Base-by-base conservation (phyloP, 2,888 invertebrate genomes). In the Serrognathus titanus region DNA sequence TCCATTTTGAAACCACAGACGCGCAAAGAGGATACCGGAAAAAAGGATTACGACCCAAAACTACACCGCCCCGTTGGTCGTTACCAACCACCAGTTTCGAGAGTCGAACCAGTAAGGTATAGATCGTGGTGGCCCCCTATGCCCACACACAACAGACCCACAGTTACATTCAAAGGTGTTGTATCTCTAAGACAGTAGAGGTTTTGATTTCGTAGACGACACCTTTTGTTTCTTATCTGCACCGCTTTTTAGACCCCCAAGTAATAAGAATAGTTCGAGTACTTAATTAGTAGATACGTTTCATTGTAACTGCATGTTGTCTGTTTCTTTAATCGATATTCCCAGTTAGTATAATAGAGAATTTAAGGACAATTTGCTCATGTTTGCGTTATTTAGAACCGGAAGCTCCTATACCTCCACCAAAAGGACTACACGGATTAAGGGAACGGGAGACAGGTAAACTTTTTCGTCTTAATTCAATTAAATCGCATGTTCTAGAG, bases 51-150 rank as follows among this genome's bases (percentile, higher is more conserved):
- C 73, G 89, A 92, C 78, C 88, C 90, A 6, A 82, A 83, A 62
- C 85, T 85, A 41, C 91, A 92, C 76, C 83, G 87, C 49, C 90
- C 91, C 31, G 84, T 85, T 64, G 86, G 85, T 68, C 85, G 91
- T 57, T 92, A 92, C 75, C 88, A 88, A 72, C 90, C 90, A 1
- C 81, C 84, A 11, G 82, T 82, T 59, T 57, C 69, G 59, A 63
- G 57, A 57, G 57, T 51, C 66, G 74, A 75, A 65, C 66, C 67
- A 67, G 69, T 67, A 71, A 75, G 73, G 75, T 78, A 72, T 71
- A 74, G 68, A 69, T 71, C 74, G 64, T 80, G 80, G 79, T 80
- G 79, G 75, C 78, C 80, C 59, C 40, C 58, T 68, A 74, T 83
- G 75, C 81, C 80, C 65, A 79, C 83, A 68, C 81, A 81, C 69